These are phyloP conservation scores for Protophormia terraenovae DNA, from an alignment of 2,888 invertebrate genomes.

Conservation along the genomic window DNA sequence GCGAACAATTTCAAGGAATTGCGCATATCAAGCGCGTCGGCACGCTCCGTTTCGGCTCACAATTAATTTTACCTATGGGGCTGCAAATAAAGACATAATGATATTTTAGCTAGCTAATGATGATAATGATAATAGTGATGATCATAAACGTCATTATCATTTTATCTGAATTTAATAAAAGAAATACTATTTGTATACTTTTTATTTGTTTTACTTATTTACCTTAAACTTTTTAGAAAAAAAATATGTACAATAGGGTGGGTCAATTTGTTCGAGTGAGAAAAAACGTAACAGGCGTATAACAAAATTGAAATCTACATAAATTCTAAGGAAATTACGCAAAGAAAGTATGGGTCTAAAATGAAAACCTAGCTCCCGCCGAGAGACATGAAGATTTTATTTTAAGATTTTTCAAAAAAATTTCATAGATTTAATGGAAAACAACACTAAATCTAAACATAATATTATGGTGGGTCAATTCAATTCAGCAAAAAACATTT, in stretches of 20 bases:
- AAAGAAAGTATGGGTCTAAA: too few species aligned
- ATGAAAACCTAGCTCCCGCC: too few species aligned
- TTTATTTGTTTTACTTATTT: not conserved
- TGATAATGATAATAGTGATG: conserved; percentile 62
- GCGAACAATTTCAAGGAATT: conserved; percentile 80
- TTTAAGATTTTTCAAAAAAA: too few species aligned
- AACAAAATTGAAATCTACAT: too few species aligned
- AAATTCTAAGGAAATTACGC: too few species aligned
- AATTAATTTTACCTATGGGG: conserved; percentile 76
- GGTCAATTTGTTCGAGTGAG: too few species aligned
- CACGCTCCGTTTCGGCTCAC: conserved; percentile 80
- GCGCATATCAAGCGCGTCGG: conserved; percentile 81
- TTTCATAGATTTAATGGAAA: too few species aligned
- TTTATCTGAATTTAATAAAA: conserved; percentile 5
- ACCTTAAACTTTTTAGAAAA: conserved; percentile 20
- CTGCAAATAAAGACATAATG: conserved; percentile 67
- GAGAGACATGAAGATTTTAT: too few species aligned
- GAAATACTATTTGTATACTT: conserved; percentile 11
- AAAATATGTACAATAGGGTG: not conserved
- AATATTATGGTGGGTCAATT: too few species aligned
- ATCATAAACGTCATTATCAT: conserved; percentile 17
- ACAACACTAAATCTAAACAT: too few species aligned
- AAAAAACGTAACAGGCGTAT: too few species aligned
- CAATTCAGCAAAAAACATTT: too few species aligned
- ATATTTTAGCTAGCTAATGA: not conserved